Evolutionary conservation across 2,888 invertebrate species (phyloP), one percentile per base, ranked within the genome.

Genomic region (Platycheirus albimanus): DNA sequence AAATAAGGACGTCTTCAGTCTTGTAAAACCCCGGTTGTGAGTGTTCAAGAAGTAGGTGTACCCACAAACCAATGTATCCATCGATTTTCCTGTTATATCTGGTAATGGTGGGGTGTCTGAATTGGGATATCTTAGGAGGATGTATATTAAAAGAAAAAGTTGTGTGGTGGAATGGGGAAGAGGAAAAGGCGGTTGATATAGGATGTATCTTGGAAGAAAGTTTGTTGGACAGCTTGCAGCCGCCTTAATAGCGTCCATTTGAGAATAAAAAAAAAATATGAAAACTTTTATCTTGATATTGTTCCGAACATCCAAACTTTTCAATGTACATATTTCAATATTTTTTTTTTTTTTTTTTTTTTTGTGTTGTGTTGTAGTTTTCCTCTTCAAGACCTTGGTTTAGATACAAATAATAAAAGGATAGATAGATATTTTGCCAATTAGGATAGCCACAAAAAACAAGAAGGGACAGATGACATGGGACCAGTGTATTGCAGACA

Each of bases 201-300:
- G n/a, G n/a, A n/a, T n/a, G n/a, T n/a, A 54, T 72, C 38, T 45
- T 61, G 30, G 7, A 19, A 41, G 4, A 56, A 70, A 70, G 47
- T 71, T 77, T 64, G 19, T 47, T 33, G 33, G 61, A 64, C 63
- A 77, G 54, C 61, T 24, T 51, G 54, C 52, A 70, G 47, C 54
- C 20, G 36, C 64, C 54, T 56, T 70, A 49, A 70, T 56, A 71
- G 49, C 38, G 54, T 70, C 61, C 38, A 33, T 70, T 63, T 41
- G 8, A 8, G 19, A 41, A 20, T n/a, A n/a, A n/a, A n/a, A n/a
- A 33, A 10, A 51, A 51, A 52, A 58, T 56, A 56, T 20, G 51
- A 28, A 66, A 51, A 66, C 28, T 51, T 38, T 24, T 41, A 66
- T 67, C 19, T 58, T 49, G 19, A 54, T 47, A 13, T 28, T 64